phyloP scores from a whole-genome alignment of 2,888 invertebrate species.

The Plagiodera versicolora region DNA sequence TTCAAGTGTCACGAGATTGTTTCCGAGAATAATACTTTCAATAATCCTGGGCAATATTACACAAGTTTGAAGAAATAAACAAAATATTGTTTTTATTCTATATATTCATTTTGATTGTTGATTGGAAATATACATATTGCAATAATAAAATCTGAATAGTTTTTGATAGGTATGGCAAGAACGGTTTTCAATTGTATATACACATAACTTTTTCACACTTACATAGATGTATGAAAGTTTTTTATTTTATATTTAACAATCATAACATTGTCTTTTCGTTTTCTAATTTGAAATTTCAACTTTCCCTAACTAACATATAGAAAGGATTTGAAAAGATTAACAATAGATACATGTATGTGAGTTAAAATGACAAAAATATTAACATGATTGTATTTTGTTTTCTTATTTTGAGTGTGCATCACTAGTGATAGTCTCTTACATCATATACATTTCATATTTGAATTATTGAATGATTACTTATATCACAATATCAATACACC shows the following conservation, averaged over 20 bases:
- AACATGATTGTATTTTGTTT: background rate
- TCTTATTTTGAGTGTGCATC: background rate
- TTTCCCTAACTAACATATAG: background rate
- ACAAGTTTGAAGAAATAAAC: constrained; percentile 22
- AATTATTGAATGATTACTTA: background rate
- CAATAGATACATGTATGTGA: background rate
- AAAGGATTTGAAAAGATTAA: background rate
- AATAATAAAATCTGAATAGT: background rate
- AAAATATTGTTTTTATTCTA: background rate
- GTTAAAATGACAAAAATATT: background rate
- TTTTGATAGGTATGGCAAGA: constrained; percentile 4
- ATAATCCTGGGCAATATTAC: constrained; percentile 38
- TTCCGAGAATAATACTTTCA: too few relatives aligned
- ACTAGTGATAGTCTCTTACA: too few relatives aligned
- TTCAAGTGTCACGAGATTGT: too few relatives aligned
- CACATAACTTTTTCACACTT: background rate
- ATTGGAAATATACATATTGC: background rate
- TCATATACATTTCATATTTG: too few relatives aligned
- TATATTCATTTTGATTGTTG: background rate
- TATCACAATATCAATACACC: background rate
- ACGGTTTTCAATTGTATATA: background rate
- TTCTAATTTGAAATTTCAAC: background rate
- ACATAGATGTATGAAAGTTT: background rate
- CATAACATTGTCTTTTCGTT: constrained; percentile 4
- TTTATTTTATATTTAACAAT: background rate